Conservation (phyloP, 2,797 vertebrate species). For the Cyclura pinguis region DNA sequence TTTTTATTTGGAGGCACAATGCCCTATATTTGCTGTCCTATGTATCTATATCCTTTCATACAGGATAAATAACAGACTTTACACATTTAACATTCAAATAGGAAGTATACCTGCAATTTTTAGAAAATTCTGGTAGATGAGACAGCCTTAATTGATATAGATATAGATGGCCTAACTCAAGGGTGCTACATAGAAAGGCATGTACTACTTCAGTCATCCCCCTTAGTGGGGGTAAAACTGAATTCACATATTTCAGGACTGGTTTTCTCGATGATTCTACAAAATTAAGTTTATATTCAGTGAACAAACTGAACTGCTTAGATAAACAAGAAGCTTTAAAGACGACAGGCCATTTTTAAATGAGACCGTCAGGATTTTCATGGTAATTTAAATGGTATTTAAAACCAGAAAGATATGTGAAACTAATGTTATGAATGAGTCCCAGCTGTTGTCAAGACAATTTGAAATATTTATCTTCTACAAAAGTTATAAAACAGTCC, state of each 20-base stretch:
- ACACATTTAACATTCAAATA: not conserved
- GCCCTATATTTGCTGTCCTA: too few species aligned
- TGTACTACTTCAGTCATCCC: not conserved
- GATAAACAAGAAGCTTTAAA: constrained; percentile 54
- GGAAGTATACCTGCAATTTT: not conserved
- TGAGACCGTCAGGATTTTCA: constrained; percentile 48
- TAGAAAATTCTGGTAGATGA: not conserved
- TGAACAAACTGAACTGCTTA: constrained; percentile 24
- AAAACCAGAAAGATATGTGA: constrained; percentile 70
- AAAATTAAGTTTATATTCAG: not conserved
- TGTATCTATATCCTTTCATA: too few species aligned
- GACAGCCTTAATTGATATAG: not conserved
- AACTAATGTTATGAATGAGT: constrained; percentile 66
- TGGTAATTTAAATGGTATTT: constrained; percentile 56
- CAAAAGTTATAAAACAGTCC: constrained; percentile 69
- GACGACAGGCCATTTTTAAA: constrained; percentile 66
- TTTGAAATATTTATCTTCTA: constrained; percentile 72
- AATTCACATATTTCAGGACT: constrained; percentile 28
- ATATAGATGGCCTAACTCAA: not conserved
- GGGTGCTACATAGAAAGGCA: not conserved
- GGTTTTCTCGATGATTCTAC: constrained; percentile 19
- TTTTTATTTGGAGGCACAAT: not conserved
- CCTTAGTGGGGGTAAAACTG: constrained; percentile 11
- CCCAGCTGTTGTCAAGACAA: constrained; percentile 70
- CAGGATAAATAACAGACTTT: not conserved